Base-by-base conservation (phyloP, 2,113 vertebrate genomes). In the Pachypanchax playfairii region DNA sequence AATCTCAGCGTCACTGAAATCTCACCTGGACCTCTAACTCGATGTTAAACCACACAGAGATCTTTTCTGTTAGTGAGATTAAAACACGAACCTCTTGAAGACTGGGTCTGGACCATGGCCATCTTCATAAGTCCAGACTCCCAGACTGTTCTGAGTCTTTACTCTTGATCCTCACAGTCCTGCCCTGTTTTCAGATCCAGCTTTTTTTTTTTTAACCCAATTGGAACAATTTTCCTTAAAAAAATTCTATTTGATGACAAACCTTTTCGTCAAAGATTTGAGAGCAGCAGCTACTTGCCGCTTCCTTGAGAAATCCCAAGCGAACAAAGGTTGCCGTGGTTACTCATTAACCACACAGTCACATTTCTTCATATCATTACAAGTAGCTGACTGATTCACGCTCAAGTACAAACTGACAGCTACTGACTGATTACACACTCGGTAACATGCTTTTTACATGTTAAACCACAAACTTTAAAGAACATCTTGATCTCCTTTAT, bases 331-430 rank as follows among this genome's bases (percentile, higher is more conserved):
- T 97, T 93, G 83, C 71, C 38, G 50, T 55, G 90, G 88, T 94
- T 98, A 98, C 90, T 96, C 73, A 99, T 99, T 99, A 98, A 98
- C 96, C 87, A 80, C 64, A 57, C 18, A 39, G 67, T 70, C 69
- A 65, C 36, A 74, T 83, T 85, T 70, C 80, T 87, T 46, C 47
- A 67, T 73, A 69, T 78, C 65, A 78, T 76, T 80, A 80, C 79
- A 80, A 77, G 63, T 86, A 87, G 86, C 71, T 54, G 43, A 29
- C 57, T 78, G 31, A 48, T 44, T 65, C 39, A 26, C 18, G 64
- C 64, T 17, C 54, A 41, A 38, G 59, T 22, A 43, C 25, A 26
- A 46, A 11, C n/a, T 47, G 38, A 46, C 26, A 29, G 59, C 70
- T 76, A 70, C 83, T 77, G 75, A n/a, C n/a, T n/a, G n/a, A n/a